Evolutionary conservation across 1,140 invertebrate genomes (phyloP).

Genomic region (Drosophila busckii): DNA sequence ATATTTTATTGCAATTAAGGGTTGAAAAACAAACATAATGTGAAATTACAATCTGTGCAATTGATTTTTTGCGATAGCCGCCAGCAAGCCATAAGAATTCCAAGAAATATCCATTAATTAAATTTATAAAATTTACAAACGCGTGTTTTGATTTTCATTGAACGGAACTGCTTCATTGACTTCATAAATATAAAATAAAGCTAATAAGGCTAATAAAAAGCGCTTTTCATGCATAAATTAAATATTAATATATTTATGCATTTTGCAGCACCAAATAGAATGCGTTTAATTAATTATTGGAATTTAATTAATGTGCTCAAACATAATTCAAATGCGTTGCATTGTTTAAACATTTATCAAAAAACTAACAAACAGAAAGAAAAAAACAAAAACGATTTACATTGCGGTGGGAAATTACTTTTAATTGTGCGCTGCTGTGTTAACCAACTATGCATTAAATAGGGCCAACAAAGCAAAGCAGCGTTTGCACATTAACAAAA

Average conservation of each 20-base stretch:
- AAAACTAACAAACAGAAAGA: constrained; percentile 5
- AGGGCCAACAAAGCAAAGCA: constrained; percentile 19
- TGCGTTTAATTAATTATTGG: constrained; percentile 52
- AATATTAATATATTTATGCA: no score
- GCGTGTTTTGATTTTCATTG: constrained; percentile 18
- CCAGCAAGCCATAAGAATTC: constrained; percentile 15
- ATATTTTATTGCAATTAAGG: no score
- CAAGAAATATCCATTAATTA: constrained; percentile 18
- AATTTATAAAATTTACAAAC: constrained; percentile 30
- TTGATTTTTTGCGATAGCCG: no score
- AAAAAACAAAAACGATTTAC: constrained; percentile 34
- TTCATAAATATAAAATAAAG: constrained; percentile 2
- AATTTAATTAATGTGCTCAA: constrained; percentile 63
- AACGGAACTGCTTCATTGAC: background rate
- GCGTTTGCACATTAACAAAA: constrained; percentile 4
- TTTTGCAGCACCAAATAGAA: no score
- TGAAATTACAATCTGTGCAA: no score
- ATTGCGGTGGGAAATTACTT: constrained; percentile 44
- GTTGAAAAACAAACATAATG: no score
- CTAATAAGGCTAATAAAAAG: constrained; percentile 1
- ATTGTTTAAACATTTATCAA: constrained; percentile 3
- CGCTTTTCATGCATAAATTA: no score
- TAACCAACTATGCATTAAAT: constrained; percentile 42
- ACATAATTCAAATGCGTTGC: constrained; percentile 38
- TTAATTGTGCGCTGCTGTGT: constrained; percentile 47